Percentiles rank a stretch among this genome's conserved stretches.
Conservation (phyloP, 2,113 vertebrate species). For the human (Homo sapiens) region GRCh38 chr12:95481501-95482000, state of each 20-base stretch:
- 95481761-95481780: not conserved
- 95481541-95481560: not conserved
- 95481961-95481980: not conserved
- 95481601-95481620: not conserved
- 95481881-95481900: too few species aligned
- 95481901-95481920: not conserved
- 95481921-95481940: not conserved
- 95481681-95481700: slow-evolving; percentile 8
- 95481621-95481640: not conserved
- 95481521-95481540: not conserved
- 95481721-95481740: not conserved
- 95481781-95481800: not conserved
- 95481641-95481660: not conserved
- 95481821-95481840: too few species aligned
- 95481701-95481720: not conserved
- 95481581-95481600: not conserved
- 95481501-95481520: not conserved
- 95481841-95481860: too few species aligned
- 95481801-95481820: not conserved
- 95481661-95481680: not conserved
- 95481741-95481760: not conserved
- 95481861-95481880: too few species aligned
- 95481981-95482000: not conserved
- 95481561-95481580: not conserved
- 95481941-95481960: not conserved